Evolutionary conservation across 2,888 invertebrate genomes (phyloP).

Genomic region (Meteorus colon): DNA sequence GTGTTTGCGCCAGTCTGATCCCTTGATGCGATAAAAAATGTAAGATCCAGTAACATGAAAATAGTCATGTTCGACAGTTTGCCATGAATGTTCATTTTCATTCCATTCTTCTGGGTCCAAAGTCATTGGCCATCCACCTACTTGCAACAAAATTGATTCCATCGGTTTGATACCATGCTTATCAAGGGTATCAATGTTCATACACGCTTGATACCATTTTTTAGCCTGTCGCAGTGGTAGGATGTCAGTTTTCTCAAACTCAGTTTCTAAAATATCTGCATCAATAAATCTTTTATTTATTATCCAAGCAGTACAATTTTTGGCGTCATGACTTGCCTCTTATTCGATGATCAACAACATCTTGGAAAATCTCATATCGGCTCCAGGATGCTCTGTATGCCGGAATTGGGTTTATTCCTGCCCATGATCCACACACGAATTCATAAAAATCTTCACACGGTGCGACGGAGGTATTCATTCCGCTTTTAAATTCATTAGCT

Average conservation of each 20-base stretch:
- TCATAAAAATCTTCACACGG: constrained; percentile 46
- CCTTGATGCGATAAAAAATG: constrained; percentile 29
- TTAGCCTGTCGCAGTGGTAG: constrained; percentile 48
- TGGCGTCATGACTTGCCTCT: not conserved
- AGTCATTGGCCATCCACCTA: constrained; percentile 55
- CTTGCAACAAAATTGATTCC: constrained; percentile 72
- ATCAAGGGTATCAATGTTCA: constrained; percentile 47
- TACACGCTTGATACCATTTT: constrained; percentile 51
- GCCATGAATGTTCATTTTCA: constrained; percentile 45
- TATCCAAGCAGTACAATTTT: not conserved
- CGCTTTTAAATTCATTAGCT: not conserved
- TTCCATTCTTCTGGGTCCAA: constrained; percentile 44
- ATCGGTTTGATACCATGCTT: constrained; percentile 78
- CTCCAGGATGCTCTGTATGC: constrained; percentile 28
- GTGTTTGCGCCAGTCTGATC: not conserved
- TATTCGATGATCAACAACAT: constrained; percentile 14
- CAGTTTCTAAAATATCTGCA: constrained; percentile 42
- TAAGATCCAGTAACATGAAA: constrained; percentile 43
- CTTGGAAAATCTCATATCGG: constrained; percentile 3
- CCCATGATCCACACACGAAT: constrained; percentile 36
- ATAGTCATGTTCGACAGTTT: constrained; percentile 50
- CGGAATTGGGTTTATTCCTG: constrained; percentile 25
- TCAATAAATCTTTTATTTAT: not conserved
- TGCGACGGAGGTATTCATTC: constrained; percentile 35
- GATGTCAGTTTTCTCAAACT: constrained; percentile 42